These are phyloP conservation scores for Actenoides lindsayi DNA, from an alignment of 2,113 vertebrate genomes.

Conservation along the genomic window DNA sequence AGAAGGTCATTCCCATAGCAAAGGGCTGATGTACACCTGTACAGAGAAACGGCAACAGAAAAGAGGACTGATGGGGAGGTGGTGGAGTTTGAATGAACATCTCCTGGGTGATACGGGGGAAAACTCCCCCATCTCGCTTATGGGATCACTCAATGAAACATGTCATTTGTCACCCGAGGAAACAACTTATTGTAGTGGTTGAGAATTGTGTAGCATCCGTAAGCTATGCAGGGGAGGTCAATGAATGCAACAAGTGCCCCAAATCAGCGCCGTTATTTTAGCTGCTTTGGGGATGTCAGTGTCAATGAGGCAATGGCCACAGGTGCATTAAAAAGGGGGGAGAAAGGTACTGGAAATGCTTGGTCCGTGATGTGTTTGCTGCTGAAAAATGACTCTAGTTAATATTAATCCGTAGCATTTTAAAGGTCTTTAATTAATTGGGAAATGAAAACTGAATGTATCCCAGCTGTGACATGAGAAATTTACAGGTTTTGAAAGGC, in stretches of 20 bases:
- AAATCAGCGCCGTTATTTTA: fast-evolving
- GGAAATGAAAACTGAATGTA: background rate
- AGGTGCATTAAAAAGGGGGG: no score
- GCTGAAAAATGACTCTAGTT: background rate
- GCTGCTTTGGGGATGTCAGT: background rate
- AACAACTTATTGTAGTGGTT: fast-evolving
- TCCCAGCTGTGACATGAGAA: background rate
- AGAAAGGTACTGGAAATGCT: no score
- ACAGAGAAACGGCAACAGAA: fast-evolving
- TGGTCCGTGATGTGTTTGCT: background rate
- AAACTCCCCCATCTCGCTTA: background rate
- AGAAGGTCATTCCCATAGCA: background rate
- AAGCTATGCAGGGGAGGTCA: fast-evolving
- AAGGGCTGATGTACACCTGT: background rate
- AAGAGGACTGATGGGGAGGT: fast-evolving
- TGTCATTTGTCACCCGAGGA: fast-evolving
- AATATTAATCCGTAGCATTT: background rate
- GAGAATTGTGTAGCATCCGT: fast-evolving
- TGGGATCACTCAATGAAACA: fast-evolving
- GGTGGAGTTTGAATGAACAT: background rate
- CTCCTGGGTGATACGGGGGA: fast-evolving
- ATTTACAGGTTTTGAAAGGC: background rate
- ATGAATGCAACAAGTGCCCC: fast-evolving
- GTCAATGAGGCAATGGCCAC: fast-evolving
- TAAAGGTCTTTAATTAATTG: background rate